phyloP scores from a whole-genome alignment of 2,113 vertebrate species.

The Chloroceryle aenea region DNA sequence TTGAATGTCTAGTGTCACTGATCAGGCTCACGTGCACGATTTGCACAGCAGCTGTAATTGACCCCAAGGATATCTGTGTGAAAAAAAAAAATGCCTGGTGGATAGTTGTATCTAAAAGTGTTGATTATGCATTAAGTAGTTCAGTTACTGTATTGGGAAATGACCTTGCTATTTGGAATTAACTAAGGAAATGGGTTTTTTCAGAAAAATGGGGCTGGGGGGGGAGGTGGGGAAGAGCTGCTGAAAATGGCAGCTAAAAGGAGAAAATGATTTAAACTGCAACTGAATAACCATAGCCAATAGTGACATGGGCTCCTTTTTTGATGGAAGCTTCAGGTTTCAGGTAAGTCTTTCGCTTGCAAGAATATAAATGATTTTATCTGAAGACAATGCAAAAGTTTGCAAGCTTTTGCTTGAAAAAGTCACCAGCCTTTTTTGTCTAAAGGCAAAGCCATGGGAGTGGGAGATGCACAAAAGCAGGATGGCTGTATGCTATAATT shows the following conservation, averaged over 20 bases:
- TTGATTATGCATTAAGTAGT: not conserved
- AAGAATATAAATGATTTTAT: not conserved
- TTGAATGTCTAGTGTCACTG: not conserved
- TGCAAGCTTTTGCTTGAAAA: not conserved
- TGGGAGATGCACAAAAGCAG: rapidly evolving
- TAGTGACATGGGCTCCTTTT: not conserved
- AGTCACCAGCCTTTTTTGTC: not conserved
- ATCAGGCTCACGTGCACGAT: not conserved
- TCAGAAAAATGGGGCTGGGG: not conserved
- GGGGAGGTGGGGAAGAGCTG: rapidly evolving
- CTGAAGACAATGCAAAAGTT: not conserved
- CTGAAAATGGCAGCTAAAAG: not conserved
- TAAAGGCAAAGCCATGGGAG: not conserved
- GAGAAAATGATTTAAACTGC: not conserved
- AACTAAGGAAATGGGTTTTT: not conserved
- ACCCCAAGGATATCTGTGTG: not conserved
- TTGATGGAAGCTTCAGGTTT: not conserved
- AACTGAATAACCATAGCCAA: not conserved
- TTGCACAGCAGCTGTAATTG: not conserved
- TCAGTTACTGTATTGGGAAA: not conserved
- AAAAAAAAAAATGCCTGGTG: not conserved
- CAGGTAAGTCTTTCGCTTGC: not conserved
- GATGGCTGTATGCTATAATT: not conserved
- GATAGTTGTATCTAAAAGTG: not conserved
- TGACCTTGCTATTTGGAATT: not conserved